Base-by-base conservation (phyloP, 2,888 invertebrate genomes). In the Leptinotarsa peninsularis region DNA sequence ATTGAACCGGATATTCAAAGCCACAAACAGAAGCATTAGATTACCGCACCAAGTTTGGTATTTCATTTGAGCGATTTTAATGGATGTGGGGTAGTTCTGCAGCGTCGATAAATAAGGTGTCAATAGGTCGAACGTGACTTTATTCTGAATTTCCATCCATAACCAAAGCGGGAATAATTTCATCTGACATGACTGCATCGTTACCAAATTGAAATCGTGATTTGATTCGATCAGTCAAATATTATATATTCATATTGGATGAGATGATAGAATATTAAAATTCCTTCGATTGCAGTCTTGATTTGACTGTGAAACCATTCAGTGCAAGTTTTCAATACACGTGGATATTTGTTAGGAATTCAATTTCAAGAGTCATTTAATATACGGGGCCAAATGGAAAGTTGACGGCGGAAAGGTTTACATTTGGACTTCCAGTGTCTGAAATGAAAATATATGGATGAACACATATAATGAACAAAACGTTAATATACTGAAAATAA, bases 121-220 rank as follows among this genome's bases (percentile, higher is more conserved):
- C 77, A 74, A 81, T 78, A 77, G 80, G 80, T 80, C 76, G 73
- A 76, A 80, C 81, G 81, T 81, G 80, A 81, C 81, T 77, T 66
- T 72, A 75, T 50, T 58, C 71, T 72, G 58, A 68, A 75, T 69
- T 73, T 73, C 72, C 69, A 72, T 74, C 58, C 73, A 74, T 71
- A 77, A 74, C 67, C 74, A 73, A 49, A 68, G 71, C 71, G 74
- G 71, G 76, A 78, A 74, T 78, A 78, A 76, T 78, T 78, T 72
- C 73, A 78, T 74, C 70, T 70, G 72, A 72, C 78, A 70, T 78
- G 68, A 74, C 73, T 71, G 73, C 73, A 68, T 77, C 73, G 75
- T 74, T 74, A 67, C 73, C 75, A 74, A 75, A 77, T 78, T 78
- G 75, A 74, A 78, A 78, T 75, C 78, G 78, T 78, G 78, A 76